Evolutionary conservation across 2,797 vertebrate species (phyloP), one percentile per base, ranked within the genome.

Genomic region (Babyrousa celebensis): DNA sequence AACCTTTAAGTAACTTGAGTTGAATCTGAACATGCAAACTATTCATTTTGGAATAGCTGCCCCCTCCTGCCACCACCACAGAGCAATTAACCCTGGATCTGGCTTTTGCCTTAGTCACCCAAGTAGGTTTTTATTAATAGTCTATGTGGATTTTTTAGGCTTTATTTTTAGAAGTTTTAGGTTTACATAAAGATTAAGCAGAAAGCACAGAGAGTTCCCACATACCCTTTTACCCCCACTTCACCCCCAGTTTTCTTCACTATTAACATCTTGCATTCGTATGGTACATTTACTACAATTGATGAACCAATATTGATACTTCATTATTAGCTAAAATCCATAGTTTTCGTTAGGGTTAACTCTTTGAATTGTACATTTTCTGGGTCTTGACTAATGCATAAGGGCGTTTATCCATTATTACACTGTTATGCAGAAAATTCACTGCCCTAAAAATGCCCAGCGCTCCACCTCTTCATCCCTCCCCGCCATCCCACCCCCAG

Each of bases 91-190:
- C n/a, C 21, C 43, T 58, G 3, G 25, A 84, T 77, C 29, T 89
- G 9, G 63, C 58, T 63, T 90, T 43, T 11, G 9, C 5, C 7
- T 72, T 82, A 40, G 77, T 87, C 65, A 65, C 25, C 48, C 29
- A 88, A 63, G 36, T 68, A n/a, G 56, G 62, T 72, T 89, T 82
- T 87, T 78, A 85, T 68, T 93, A 63, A 79, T 17, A 62, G 12
- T 63, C 58, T 78, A 11, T 65, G 0, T 65, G 54, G 12, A 11
- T 43, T 54, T 32, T 43, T 78, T 63, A 89, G 54, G 32, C 40
- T 29, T 84, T 48, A 48, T 52, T 87, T 86, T 92, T 87, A 87
- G 25, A 95, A 86, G 18, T 58, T 79, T 83, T 40, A 40, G 58
- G 63, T 32, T 77, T 74, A n/a, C n/a, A 80, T 71, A 82, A 95